phyloP scores from a whole-genome alignment of 2,797 vertebrate genomes.

The Lepilemur ruficaudatus region DNA sequence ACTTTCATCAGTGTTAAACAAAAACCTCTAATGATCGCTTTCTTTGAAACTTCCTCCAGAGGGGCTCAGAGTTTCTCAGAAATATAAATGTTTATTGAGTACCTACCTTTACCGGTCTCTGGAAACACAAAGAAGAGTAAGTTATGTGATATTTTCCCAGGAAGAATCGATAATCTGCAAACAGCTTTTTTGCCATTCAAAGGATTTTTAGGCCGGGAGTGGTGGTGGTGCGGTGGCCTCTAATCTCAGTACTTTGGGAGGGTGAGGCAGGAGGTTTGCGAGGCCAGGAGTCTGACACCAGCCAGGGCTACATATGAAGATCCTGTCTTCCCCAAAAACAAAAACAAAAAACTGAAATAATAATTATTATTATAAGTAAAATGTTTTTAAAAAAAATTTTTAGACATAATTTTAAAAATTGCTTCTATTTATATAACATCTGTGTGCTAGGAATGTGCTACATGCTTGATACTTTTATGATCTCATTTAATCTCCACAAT shows the following conservation, averaged over 20 bases:
- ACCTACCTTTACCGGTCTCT: background rate
- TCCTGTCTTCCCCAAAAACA: background rate
- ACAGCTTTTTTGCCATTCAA: background rate
- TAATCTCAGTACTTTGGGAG: background rate
- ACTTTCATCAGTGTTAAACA: background rate
- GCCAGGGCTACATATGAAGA: background rate
- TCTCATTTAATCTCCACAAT: background rate
- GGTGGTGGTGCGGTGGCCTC: background rate
- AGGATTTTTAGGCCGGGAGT: background rate
- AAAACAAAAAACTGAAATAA: no score
- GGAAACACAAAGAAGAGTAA: background rate
- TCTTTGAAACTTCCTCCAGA: constrained; percentile 33
- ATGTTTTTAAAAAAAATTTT: background rate
- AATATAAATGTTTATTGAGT: background rate
- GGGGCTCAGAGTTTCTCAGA: constrained; percentile 2
- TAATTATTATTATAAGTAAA: no score
- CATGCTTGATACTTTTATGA: background rate
- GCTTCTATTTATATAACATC: background rate
- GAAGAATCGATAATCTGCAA: background rate
- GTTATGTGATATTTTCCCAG: background rate
- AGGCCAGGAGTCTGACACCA: background rate
- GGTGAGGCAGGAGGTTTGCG: background rate
- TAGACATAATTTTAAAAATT: background rate
- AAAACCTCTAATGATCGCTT: background rate
- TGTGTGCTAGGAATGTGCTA: background rate